These are phyloP conservation scores for Arothron firmamentum DNA, from an alignment of 2,113 vertebrate species.

Conservation along the genomic window DNA sequence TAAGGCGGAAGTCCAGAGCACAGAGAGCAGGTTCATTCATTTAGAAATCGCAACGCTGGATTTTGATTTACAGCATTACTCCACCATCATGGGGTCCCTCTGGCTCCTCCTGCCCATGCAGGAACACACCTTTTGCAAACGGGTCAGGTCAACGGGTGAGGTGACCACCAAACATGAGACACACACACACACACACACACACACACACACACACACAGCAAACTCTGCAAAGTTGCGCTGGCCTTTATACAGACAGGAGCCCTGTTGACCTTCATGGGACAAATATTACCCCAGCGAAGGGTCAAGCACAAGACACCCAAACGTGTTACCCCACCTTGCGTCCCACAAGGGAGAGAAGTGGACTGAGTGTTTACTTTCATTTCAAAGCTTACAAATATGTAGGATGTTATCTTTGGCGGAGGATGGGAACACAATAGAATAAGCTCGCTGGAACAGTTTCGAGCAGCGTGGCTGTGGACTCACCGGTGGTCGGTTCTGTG, in stretches of 20 bases:
- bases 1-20: constrained; percentile 30
- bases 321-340: neutral
- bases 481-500: constrained; percentile 86
- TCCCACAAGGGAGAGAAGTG: constrained; percentile 13
- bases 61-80: too few species aligned
- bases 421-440: neutral
- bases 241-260: constrained; percentile 5
- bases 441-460: constrained; percentile 3
- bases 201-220: constrained; percentile 45
- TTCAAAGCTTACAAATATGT: too few species aligned
- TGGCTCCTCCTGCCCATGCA: neutral
- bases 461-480: constrained; percentile 55
- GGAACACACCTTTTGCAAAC: constrained; percentile 35
- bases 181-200: constrained; percentile 42
- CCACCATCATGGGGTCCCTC: too few species aligned
- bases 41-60: neutral
- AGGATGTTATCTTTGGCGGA: neutral
- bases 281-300: constrained; percentile 11
- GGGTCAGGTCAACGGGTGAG: constrained; percentile 43
- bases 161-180: constrained; percentile 34
- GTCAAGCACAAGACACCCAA: neutral
- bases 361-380: too few species aligned
- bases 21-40: constrained; percentile 1
- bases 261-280: constrained; percentile 31
- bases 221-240: constrained; percentile 51